Evolutionary conservation across 1,140 invertebrate genomes (phyloP).

Genomic region (Chelonus insularis): DNA sequence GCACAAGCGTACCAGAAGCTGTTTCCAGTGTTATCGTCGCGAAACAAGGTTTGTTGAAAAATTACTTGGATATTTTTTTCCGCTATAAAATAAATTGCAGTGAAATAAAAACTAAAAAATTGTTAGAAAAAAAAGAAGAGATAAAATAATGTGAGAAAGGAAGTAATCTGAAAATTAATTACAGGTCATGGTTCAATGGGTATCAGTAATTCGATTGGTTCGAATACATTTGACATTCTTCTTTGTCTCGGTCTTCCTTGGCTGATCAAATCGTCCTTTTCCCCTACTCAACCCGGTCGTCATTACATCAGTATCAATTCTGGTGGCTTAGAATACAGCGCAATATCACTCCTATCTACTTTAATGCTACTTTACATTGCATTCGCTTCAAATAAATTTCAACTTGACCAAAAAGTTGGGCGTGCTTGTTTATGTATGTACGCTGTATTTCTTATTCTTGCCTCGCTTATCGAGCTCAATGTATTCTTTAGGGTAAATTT

Average conservation of each 20-base stretch:
- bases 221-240: constrained; percentile 86
- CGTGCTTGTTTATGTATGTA: constrained; percentile 78
- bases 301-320: constrained; percentile 80
- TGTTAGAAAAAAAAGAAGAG: neutral
- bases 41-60: constrained; percentile 66
- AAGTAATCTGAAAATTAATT: constrained; percentile 9
- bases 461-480: constrained; percentile 82
- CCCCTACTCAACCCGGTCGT: constrained; percentile 67
- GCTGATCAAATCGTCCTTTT: constrained; percentile 80
- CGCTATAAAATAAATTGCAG: constrained; percentile 7
- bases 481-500: constrained; percentile 84
- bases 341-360: constrained; percentile 77
- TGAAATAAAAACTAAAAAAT: no score
- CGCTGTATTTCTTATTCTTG: constrained; percentile 73
- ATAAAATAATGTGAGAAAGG: constrained; percentile 5
- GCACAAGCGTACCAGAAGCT: constrained; percentile 85
- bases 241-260: constrained; percentile 84
- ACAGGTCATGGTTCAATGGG: constrained; percentile 83
- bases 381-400: constrained; percentile 76
- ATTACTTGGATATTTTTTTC: no score
- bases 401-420: constrained; percentile 75
- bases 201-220: constrained; percentile 85
- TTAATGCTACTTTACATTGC: constrained; percentile 74
- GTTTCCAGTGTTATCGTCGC: constrained; percentile 79
- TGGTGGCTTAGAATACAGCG: constrained; percentile 80